Conservation (phyloP, 1,140 invertebrate genomes). For the Bombus waltoni region DNA sequence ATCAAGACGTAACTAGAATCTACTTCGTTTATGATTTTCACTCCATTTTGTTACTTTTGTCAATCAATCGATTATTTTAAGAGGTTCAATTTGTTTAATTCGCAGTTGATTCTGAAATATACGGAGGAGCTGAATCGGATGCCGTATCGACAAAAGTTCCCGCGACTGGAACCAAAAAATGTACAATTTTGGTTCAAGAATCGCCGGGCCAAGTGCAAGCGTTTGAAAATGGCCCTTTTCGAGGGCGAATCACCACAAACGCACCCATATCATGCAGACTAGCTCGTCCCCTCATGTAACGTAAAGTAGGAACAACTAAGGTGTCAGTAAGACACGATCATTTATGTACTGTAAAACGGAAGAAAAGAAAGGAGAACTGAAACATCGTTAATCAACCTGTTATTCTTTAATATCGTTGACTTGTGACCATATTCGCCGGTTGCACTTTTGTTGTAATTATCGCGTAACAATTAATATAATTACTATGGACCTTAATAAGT, state of each 20-base stretch:
- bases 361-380: not conserved
- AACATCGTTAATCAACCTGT: conserved; percentile 63
- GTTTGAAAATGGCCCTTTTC: conserved; percentile 94
- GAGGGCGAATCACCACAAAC: conserved; percentile 85
- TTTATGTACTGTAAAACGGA: conserved; percentile 20
- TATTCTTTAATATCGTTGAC: conserved; percentile 69
- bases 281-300: conserved; percentile 61
- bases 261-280: conserved; percentile 81
- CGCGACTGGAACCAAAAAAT: conserved; percentile 97
- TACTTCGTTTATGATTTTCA: not conserved
- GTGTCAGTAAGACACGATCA: not conserved
- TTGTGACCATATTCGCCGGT: conserved; percentile 48
- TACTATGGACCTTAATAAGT: conserved; percentile 75
- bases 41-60: no score
- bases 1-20: not conserved
- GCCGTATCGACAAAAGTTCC: conserved; percentile 98
- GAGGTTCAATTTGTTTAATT: conserved; percentile 31
- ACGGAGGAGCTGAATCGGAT: conserved; percentile 97
- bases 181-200: conserved; percentile 99
- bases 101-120: conserved; percentile 95
- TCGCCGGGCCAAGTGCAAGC: conserved; percentile 96
- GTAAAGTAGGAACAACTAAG: conserved; percentile 41
- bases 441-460: conserved; percentile 80
- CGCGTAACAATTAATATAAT: conserved; percentile 79
- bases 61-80: not conserved